Conservation (phyloP, 2,797 vertebrate species). For the Sebastes hubbsi region DNA sequence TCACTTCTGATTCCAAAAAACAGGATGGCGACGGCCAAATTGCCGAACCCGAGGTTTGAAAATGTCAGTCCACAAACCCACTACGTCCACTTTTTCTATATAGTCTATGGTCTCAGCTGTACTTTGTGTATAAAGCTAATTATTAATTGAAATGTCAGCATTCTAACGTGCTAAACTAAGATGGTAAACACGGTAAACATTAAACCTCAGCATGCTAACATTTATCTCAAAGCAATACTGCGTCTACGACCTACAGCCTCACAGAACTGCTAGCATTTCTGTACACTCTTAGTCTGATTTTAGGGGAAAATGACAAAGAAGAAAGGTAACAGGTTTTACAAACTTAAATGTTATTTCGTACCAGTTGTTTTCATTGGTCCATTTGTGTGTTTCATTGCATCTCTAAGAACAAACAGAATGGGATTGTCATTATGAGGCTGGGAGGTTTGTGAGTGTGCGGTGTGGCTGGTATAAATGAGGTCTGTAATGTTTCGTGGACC, state of each 20-base stretch:
- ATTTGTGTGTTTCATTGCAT: not conserved
- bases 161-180: not conserved
- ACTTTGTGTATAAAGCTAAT: not conserved
- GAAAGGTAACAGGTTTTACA: not conserved
- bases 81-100: no score
- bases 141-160: not conserved
- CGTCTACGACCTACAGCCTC: not conserved
- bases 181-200: not conserved
- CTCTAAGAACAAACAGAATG: not conserved
- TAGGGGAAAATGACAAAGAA: not conserved
- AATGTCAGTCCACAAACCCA: no score
- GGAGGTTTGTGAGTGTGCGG: constrained; percentile 4
- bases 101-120: not conserved
- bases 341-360: not conserved
- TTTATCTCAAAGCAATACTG: not conserved
- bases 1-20: no score
- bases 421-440: not conserved
- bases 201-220: not conserved
- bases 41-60: no score
- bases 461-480: constrained; percentile 20
- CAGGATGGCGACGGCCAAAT: no score
- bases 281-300: not conserved
- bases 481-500: constrained; percentile 25
- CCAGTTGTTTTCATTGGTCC: not conserved
- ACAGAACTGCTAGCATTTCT: not conserved